Conservation (phyloP, 2,888 invertebrate genomes). For the Helleia helle region DNA sequence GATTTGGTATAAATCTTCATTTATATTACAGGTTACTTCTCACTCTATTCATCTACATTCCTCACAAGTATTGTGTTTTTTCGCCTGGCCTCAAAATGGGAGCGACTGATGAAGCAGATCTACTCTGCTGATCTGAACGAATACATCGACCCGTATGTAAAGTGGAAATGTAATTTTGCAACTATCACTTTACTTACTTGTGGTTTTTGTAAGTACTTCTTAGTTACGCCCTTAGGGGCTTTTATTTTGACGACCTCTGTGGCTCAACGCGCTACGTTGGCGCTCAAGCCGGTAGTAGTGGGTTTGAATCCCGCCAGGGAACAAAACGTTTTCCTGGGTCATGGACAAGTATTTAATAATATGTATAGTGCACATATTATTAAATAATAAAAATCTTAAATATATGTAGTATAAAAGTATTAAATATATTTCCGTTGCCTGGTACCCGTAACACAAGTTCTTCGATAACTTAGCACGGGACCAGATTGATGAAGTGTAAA, state of each 20-base stretch:
- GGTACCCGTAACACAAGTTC: no score
- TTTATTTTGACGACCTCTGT: no score
- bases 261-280: no score
- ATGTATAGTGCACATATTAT: neutral
- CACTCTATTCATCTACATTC: slow-evolving; percentile 28
- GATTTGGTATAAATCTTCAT: no score
- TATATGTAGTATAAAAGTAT: no score
- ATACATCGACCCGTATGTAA: slow-evolving; percentile 28
- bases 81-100: slow-evolving; percentile 34
- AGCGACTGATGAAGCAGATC: slow-evolving; percentile 29
- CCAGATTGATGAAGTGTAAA: no score
- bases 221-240: no score
- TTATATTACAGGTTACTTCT: slow-evolving; percentile 26
- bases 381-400: no score
- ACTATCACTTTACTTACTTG: slow-evolving; percentile 23
- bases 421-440: no score
- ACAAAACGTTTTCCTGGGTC: slow-evolving; percentile 30
- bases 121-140: slow-evolving; percentile 27
- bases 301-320: no score
- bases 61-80: slow-evolving; percentile 31
- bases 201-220: neutral
- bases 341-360: slow-evolving; percentile 20
- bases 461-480: no score
- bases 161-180: slow-evolving; percentile 25
- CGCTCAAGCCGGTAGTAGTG: no score